These are phyloP conservation scores for Leptatherina wallacei DNA, from an alignment of 2,797 vertebrate genomes.

Conservation along the genomic window DNA sequence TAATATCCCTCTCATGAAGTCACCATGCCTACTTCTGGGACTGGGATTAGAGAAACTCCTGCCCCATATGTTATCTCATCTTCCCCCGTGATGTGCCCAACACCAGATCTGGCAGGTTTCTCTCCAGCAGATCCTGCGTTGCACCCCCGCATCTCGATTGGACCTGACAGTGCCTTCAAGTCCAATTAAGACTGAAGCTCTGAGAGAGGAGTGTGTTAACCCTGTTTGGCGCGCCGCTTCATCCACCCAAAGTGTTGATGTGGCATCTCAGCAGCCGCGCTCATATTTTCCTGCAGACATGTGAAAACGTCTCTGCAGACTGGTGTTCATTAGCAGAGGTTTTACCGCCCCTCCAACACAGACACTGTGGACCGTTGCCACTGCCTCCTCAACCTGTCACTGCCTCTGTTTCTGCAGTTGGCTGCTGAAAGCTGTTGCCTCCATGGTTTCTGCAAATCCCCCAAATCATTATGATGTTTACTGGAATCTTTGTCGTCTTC, in stretches of 20 bases:
- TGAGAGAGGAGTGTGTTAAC: slow-evolving; percentile 73
- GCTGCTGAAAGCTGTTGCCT: slow-evolving; percentile 15
- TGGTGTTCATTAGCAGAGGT: slow-evolving; percentile 64
- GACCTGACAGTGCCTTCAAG: slow-evolving; percentile 83
- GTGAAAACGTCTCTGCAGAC: slow-evolving; percentile 63
- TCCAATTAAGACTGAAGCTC: slow-evolving; percentile 80
- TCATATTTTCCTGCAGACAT: slow-evolving; percentile 53
- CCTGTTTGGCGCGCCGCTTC: slow-evolving; percentile 63
- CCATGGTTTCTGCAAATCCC: slow-evolving; percentile 15
- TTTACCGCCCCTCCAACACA: slow-evolving; percentile 35
- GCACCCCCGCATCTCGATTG: slow-evolving; percentile 75
- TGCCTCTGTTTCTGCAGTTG: slow-evolving; percentile 13
- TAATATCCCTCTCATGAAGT: slow-evolving; percentile 11
- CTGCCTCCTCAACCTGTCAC: slow-evolving; percentile 47
- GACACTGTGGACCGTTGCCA: slow-evolving; percentile 48
- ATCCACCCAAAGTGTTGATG: slow-evolving; percentile 73
- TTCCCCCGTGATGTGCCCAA: slow-evolving; percentile 43
- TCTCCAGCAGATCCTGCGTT: slow-evolving; percentile 71
- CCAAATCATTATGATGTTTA: slow-evolving; percentile 29
- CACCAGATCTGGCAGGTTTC: slow-evolving; percentile 78
- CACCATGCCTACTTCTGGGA: slow-evolving; percentile 32
- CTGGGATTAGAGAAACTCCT: slow-evolving; percentile 41
- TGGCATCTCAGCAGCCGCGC: slow-evolving; percentile 58
- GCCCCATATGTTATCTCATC: slow-evolving; percentile 48
- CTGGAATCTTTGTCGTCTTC: background rate